Conservation (phyloP, 2,888 invertebrate genomes). For the Anarsia innoxiella region DNA sequence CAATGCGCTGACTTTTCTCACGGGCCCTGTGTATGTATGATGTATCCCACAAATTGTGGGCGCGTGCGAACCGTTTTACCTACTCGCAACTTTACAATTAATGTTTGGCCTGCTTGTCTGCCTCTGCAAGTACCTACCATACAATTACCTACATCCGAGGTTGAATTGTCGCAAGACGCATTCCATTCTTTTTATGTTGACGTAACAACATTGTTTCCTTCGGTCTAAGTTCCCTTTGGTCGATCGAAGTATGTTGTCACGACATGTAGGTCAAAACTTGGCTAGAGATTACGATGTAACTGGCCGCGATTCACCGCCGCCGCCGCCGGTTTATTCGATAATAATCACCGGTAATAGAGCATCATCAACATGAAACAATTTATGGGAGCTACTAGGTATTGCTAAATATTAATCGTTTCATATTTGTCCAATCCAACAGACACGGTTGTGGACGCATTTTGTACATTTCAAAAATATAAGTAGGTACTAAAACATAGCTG, state of each 20-base stretch:
- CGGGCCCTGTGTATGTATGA: slow-evolving; percentile 30
- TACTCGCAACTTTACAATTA: slow-evolving; percentile 33
- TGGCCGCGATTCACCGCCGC: slow-evolving; percentile 21
- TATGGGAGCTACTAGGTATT: slow-evolving; percentile 7
- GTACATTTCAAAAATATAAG: no score
- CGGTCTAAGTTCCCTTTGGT: slow-evolving; percentile 25
- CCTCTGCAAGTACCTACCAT: no score
- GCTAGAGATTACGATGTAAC: slow-evolving; percentile 26
- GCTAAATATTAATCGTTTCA: no score
- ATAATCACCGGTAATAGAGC: slow-evolving; percentile 19
- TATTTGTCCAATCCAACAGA: no score
- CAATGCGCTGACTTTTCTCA: slow-evolving; percentile 42
- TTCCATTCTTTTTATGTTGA: slow-evolving; percentile 51
- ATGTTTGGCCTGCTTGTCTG: slow-evolving; percentile 34
- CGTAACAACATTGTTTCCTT: slow-evolving; percentile 46
- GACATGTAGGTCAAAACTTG: slow-evolving; percentile 43
- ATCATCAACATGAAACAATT: slow-evolving; percentile 10
- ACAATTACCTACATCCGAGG: slow-evolving; percentile 56
- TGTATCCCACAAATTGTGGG: slow-evolving; percentile 30
- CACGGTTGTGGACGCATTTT: no score
- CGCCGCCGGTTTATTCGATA: slow-evolving; percentile 25
- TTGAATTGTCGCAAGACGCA: slow-evolving; percentile 56
- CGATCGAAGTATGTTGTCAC: slow-evolving; percentile 34
- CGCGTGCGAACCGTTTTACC: slow-evolving; percentile 51
- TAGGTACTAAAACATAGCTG: no score